Base-by-base conservation (phyloP, 2,888 invertebrate genomes). In the Eilema sororculum region DNA sequence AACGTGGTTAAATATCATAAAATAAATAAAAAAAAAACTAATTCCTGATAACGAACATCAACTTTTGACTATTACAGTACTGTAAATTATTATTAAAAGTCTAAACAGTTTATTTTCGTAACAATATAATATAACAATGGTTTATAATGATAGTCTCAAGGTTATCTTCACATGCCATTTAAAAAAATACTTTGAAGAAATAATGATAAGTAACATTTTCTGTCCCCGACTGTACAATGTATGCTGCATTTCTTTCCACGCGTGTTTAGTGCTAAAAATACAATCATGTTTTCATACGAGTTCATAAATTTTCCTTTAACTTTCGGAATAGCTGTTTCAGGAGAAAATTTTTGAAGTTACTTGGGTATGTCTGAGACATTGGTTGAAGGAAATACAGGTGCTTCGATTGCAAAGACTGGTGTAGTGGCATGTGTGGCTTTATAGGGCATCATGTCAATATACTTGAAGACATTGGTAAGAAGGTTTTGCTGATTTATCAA, bases 401-500 rank as follows among this genome's bases (percentile, higher is more conserved):
- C 91, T 59, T 95, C 94, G 1, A 90, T 79, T 0, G 90, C 76
- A 75, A 90, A 89, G 10, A 86, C 84, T 6, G 88, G 88, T 0
- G 90, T 84, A 0, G 90, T 65, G 8, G 87, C 76, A 28, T 89
- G 82, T 41, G 86, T 80, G 2, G 88, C 77, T 67, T 85, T 87
- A 12, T 90, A 89, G 0, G 90, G 86, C 20, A 84, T 69, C 8
- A 88, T 66, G 56, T 90, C 90, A 3, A 84, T 82, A 24, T 80
- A 82, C 70, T 94, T 93, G 22, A 94, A 82, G 69, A 95, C 81
- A 69, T 86, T 92, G 67, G 93, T 93, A 60, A 95, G 71, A 69
- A 95, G 79, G 64, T 86, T 87, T 68, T 95, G 95, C 73, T 95
- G 95, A 56, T 92, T 93, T 83, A 93, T 85, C 52, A 95, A 71